Evolutionary conservation across 2,797 vertebrate species (phyloP).

Genomic region (Chromobotia macracanthus): DNA sequence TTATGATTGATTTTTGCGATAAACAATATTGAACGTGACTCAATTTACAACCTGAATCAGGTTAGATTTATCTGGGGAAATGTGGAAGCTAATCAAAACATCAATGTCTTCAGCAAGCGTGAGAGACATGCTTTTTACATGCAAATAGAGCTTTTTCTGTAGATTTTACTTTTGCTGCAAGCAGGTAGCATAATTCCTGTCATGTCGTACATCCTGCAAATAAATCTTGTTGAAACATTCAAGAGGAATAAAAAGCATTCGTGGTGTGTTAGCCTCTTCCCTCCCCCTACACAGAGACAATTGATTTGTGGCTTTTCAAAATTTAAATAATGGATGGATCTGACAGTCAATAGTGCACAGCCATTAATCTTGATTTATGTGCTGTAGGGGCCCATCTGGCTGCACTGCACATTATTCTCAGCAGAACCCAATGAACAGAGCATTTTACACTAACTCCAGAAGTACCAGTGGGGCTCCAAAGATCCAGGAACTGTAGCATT

Average conservation of each 20-base stretch:
- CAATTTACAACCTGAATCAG: neutral
- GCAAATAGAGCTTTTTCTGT: neutral
- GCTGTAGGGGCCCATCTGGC: constrained; percentile 55
- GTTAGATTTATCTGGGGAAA: neutral
- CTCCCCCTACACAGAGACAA: constrained; percentile 39
- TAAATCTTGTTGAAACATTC: constrained; percentile 25
- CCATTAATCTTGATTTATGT: constrained; percentile 67
- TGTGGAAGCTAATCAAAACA: neutral
- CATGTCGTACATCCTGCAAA: constrained; percentile 11
- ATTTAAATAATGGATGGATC: constrained; percentile 63
- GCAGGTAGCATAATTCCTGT: neutral
- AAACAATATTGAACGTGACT: neutral
- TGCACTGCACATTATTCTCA: constrained; percentile 51
- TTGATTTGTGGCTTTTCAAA: constrained; percentile 61
- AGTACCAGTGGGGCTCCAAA: constrained; percentile 36
- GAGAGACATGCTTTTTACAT: neutral
- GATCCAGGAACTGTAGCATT: constrained; percentile 31
- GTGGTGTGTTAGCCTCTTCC: constrained; percentile 16
- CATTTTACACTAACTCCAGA: constrained; percentile 51
- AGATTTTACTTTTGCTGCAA: neutral
- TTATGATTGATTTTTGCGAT: neutral
- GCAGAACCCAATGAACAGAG: constrained; percentile 58
- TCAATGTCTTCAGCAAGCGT: neutral
- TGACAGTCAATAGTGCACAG: constrained; percentile 55
- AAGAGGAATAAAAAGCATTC: constrained; percentile 13